Evolutionary conservation across 2,888 invertebrate species (phyloP), one percentile per base, ranked within the genome.

Genomic region (Drosophila mulleri): DNA sequence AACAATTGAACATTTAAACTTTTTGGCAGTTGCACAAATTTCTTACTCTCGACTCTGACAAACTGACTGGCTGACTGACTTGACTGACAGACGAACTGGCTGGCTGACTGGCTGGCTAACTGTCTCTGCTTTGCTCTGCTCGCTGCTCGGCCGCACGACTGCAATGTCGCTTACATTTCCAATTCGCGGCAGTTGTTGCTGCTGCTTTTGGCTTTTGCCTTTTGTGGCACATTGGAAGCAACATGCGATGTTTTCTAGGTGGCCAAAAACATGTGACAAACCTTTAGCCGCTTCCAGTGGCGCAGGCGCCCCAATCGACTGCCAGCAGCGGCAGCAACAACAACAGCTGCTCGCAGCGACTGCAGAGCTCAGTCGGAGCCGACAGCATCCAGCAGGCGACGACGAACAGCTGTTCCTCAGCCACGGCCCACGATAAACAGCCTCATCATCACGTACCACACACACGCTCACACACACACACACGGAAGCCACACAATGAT

Each of bases 161-260:
- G 72, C 61, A 68, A 53, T 65, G 69, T 63, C 65, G 72, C 67
- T 68, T 67, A 26, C 58, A 61, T 79, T 78, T 82, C 84, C 82
- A 83, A 72, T 80, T 80, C 60, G 67, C 54, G 67, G 45, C 66
- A 29, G 37, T 63, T 64, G 52, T 56, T 67, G 54, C 53, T 39
- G 52, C 32, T 61, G 63, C 45, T 70, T 60, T n/a, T 60, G 64
- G n/a, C 69, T 75, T 59, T 67, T 73, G 61, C 52, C 63, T 66
- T 86, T 83, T 82, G 76, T 89, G 87, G 85, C 84, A 86, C 85
- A 86, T 87, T 86, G 85, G 85, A 85, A 86, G 81, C 67, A 71
- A 63, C 78, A 76, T 72, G 78, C 83, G 75, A 69, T 73, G 75
- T 81, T 78, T 76, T 66, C 53, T 45, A 66, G 44, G 26, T 52